phyloP scores from a whole-genome alignment of 2,888 invertebrate species.

The Isoperla grammatica region DNA sequence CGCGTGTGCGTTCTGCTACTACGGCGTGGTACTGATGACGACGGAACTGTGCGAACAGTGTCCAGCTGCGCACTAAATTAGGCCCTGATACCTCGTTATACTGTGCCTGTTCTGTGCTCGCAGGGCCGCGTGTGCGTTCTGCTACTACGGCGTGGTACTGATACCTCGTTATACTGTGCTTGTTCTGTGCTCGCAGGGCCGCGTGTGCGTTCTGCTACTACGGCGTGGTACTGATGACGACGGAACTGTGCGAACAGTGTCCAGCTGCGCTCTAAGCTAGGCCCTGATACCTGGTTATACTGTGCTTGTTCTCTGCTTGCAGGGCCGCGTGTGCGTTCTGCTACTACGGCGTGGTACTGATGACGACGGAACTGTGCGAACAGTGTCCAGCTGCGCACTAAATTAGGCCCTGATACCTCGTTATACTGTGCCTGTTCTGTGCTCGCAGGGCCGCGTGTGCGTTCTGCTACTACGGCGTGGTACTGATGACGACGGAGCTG shows the following conservation, averaged over 20 bases:
- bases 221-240: constrained; percentile 90
- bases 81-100: too few relatives aligned
- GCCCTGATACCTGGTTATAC: too few relatives aligned
- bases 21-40: constrained; percentile 90
- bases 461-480: constrained; percentile 92
- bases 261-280: too few relatives aligned
- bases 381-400: too few relatives aligned
- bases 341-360: constrained; percentile 89
- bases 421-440: too few relatives aligned
- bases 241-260: too few relatives aligned
- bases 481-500: constrained; percentile 89
- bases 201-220: constrained; percentile 93
- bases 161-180: too few relatives aligned
- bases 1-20: constrained; percentile 91
- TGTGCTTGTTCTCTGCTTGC: too few relatives aligned
- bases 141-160: constrained; percentile 70
- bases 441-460: constrained; percentile 93
- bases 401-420: too few relatives aligned
- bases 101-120: too few relatives aligned
- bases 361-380: constrained; percentile 92
- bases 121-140: constrained; percentile 89
- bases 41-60: constrained; percentile 90
- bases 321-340: constrained; percentile 93
- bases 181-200: too few relatives aligned
- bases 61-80: too few relatives aligned